phyloP scores from a whole-genome alignment of 2,113 vertebrate genomes.

The Cochlearius cochlearius region DNA sequence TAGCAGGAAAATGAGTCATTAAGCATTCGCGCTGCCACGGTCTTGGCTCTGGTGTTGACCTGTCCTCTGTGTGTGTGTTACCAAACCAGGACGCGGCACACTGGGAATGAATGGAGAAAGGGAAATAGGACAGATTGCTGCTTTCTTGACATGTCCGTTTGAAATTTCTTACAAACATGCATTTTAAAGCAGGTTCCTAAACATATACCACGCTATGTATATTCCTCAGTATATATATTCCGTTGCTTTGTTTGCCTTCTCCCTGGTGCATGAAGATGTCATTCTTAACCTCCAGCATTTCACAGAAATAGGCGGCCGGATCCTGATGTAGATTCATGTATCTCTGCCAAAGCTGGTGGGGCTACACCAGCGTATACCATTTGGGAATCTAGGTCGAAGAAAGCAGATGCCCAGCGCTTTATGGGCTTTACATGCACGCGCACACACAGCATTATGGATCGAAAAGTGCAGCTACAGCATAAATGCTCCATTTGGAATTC shows the following conservation, averaged over 20 bases:
- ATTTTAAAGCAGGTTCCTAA: not conserved
- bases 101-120: not conserved
- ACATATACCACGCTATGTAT: fast-evolving
- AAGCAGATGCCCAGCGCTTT: slow-evolving; percentile 35
- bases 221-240: not conserved
- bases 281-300: not conserved
- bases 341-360: not conserved
- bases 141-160: not conserved
- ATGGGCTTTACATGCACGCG: not conserved
- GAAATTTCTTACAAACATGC: not conserved
- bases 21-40: not conserved
- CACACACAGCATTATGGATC: not conserved
- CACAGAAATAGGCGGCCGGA: not conserved
- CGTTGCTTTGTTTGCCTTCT: not conserved
- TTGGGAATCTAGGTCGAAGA: slow-evolving; percentile 14
- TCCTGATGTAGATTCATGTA: not conserved
- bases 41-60: not conserved
- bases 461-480: slow-evolving; percentile 71
- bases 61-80: not conserved
- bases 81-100: not conserved
- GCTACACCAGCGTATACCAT: not conserved
- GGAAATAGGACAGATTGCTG: not conserved
- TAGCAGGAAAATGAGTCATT: not conserved
- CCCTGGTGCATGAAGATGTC: not conserved
- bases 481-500: slow-evolving; percentile 51